A percentile compares a stretch with the other conserved stretches of the same genome.
Evolutionary conservation across 1,140 invertebrate genomes (phyloP).

Genomic region (roundworm (Caenorhabditis elegans)): WBcel235 BX284605.5:12792001-12792500

Average conservation of each 20-base stretch:
- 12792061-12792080: constrained; percentile 11
- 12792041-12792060: constrained; percentile 1
- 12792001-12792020: neutral
- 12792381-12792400: neutral
- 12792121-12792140: too few relatives aligned
- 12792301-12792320: neutral
- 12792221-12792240: neutral
- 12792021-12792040: neutral
- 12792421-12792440: neutral
- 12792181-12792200: neutral
- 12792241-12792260: too few relatives aligned
- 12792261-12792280: too few relatives aligned
- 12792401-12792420: neutral
- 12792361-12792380: neutral
- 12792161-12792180: neutral
- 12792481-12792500: neutral
- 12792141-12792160: neutral
- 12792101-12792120: neutral
- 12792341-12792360: neutral
- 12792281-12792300: neutral
- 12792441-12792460: neutral
- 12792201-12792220: neutral
- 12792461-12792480: constrained; percentile 16
- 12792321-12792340: neutral
- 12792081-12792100: neutral